Base-by-base conservation (phyloP, 2,797 vertebrate genomes). In the Oryzias dopingdopingensis region DNA sequence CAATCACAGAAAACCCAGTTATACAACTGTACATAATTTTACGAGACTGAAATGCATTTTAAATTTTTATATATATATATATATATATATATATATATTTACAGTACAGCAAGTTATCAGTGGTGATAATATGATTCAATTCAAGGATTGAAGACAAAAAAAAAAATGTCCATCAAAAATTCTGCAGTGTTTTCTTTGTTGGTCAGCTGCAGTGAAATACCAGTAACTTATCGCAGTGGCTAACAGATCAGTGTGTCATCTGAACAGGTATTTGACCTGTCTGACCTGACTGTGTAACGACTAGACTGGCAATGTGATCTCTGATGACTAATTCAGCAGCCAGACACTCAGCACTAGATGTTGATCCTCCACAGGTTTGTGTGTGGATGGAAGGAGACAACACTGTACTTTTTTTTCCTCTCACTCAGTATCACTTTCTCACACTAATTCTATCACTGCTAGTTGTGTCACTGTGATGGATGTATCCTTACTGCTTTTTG, bases 231-330 rank as follows among this genome's bases (percentile, higher is more conserved):
- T 80, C 68, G 66, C 10, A 37, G 32, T 12, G 32, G 32, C 32
- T 37, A 37, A 37, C 32, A 37, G 32, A 37, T 37, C 53, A 6
- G 56, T 56, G 60, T 79, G 81, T 83, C 79, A 82, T 61, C 77
- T 83, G 83, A 86, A 86, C 86, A 84, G 81, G 78, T 85, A 88
- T 84, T 86, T 86, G 86, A 86, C 84, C 86, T 56, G 67, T 70
- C 65, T 86, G 80, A 67, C 81, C 83, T 51, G 78, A 74, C 80
- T 69, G 55, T 78, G 80, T 79, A 65, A 72, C 72, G 26, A 75
- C 59, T 59, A 77, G 77, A 72, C 71, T 52, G 57, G 85, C 65
- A 90, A 91, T 85, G 59, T 59, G 86, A 91, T 77, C 77, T 62
- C 15, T 48, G 54, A 41, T 65, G 74, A 77, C 75, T 91, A 83